phyloP scores from a whole-genome alignment of 2,797 vertebrate genomes.

The Phalanger gymnotis region DNA sequence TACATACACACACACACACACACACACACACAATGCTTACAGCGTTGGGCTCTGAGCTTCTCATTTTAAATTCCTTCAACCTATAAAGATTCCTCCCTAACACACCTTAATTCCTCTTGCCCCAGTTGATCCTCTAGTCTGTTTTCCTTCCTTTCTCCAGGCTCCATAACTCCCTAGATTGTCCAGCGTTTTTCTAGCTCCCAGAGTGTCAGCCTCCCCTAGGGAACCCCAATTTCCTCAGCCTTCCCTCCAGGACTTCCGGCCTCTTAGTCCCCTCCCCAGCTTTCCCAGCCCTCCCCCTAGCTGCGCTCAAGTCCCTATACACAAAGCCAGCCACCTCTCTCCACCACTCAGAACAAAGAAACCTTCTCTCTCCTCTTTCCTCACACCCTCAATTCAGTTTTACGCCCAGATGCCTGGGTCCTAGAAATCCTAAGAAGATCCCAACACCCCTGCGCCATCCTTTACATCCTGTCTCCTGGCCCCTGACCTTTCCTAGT shows the following conservation, averaged over 20 bases:
- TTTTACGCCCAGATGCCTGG: neutral
- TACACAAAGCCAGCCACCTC: slow-evolving; percentile 76
- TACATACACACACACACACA: neutral
- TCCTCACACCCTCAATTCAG: slow-evolving; percentile 46
- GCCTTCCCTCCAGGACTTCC: slow-evolving; percentile 19
- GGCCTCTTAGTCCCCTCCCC: neutral
- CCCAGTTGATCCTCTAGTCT: slow-evolving; percentile 6
- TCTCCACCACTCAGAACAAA: slow-evolving; percentile 68
- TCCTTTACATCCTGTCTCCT: slow-evolving; percentile 15
- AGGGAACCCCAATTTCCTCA: neutral
- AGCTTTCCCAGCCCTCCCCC: neutral
- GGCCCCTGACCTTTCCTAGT: neutral
- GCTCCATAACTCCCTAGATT: neutral
- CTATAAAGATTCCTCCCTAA: neutral
- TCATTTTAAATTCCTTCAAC: neutral
- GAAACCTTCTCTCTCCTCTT: slow-evolving; percentile 23
- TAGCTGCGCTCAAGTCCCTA: neutral
- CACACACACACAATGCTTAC: neutral
- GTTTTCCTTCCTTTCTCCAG: neutral
- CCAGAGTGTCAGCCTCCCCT: slow-evolving; percentile 5
- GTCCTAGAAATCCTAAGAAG: slow-evolving; percentile 19
- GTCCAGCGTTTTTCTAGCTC: neutral
- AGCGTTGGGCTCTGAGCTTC: neutral
- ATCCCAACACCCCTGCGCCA: neutral
- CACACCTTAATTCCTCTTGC: neutral